phyloP scores from a whole-genome alignment of 2,797 vertebrate genomes.

The Potorous gilbertii region DNA sequence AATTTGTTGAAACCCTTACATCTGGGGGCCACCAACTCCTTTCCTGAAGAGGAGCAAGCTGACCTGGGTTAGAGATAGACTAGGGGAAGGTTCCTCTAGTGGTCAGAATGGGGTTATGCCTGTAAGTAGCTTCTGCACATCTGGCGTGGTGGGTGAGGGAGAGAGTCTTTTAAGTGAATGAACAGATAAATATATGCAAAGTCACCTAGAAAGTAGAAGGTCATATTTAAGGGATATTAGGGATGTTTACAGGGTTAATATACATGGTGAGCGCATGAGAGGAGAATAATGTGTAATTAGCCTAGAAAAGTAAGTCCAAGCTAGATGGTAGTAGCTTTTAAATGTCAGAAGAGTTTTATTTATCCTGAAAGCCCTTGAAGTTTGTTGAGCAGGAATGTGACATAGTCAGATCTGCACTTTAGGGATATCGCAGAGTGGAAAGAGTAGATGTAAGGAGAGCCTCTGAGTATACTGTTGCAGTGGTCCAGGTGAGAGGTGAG shows the following conservation, averaged over 20 bases:
- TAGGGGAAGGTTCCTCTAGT: background rate
- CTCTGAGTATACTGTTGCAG: background rate
- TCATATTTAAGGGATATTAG: background rate
- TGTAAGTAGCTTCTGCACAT: background rate
- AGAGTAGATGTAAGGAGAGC: background rate
- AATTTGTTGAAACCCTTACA: background rate
- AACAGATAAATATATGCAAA: background rate
- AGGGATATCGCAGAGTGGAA: background rate
- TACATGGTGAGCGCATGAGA: no score
- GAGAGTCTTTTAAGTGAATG: background rate
- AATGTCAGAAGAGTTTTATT: background rate
- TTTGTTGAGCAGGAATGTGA: background rate
- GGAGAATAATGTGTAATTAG: no score
- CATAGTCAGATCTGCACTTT: background rate
- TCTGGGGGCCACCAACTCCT: background rate
- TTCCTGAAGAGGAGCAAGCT: background rate
- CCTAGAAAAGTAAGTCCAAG: background rate
- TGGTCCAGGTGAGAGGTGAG: background rate
- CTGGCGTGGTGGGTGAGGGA: background rate
- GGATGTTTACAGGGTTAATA: no score
- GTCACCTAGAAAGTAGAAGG: background rate
- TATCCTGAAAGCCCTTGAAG: background rate
- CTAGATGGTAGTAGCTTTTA: background rate
- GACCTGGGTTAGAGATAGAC: background rate
- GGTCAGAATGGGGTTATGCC: background rate